Evolutionary conservation across 2,797 vertebrate species (phyloP).

Genomic region (Phylloscopus collybita): DNA sequence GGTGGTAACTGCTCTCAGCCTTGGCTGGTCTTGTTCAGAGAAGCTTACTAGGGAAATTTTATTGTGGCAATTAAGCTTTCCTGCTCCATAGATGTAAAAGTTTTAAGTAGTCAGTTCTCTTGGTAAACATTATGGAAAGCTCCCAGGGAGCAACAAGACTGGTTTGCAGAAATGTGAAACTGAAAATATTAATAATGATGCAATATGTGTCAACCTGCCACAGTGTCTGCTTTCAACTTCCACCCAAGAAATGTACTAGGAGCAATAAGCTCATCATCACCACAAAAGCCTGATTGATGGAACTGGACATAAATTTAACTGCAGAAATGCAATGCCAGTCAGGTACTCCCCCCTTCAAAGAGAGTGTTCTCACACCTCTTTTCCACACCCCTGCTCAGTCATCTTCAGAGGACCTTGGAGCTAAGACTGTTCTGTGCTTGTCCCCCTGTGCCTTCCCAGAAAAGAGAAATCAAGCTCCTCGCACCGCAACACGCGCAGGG

Average conservation of each 20-base stretch:
- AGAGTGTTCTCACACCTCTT: not conserved
- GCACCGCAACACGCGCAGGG: not conserved
- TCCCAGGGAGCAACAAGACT: not conserved
- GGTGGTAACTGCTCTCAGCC: not conserved
- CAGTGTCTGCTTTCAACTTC: slow-evolving; percentile 27
- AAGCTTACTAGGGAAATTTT: not conserved
- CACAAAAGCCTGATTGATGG: not conserved
- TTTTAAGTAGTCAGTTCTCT: not conserved
- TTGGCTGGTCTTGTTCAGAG: not conserved
- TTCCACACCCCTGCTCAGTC: not conserved
- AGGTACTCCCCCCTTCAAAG: slow-evolving; percentile 35
- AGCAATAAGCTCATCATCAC: not conserved
- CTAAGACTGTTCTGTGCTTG: not conserved
- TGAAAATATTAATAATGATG: not conserved
- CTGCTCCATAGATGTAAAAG: not conserved
- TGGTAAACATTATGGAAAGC: not conserved
- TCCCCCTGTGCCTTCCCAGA: not conserved
- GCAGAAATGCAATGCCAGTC: not conserved
- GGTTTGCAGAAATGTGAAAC: slow-evolving; percentile 1
- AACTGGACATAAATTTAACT: not conserved
- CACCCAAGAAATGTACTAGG: not conserved
- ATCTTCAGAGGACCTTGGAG: not conserved
- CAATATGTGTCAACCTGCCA: not conserved
- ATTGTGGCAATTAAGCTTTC: not conserved
- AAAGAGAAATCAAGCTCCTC: not conserved